phyloP scores from a whole-genome alignment of 2,888 invertebrate species.

The Lycocerus yunnanus region DNA sequence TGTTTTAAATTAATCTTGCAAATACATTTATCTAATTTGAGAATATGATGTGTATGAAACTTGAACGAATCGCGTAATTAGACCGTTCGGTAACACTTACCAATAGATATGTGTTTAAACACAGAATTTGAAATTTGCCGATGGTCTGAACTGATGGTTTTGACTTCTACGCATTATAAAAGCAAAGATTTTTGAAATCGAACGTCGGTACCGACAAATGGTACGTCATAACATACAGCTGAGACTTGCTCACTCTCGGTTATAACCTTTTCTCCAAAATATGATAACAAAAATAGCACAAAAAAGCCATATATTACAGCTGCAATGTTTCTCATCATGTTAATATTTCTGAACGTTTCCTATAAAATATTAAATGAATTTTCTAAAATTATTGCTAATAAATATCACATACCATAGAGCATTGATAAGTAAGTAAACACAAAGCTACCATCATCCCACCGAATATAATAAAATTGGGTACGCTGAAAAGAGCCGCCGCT shows the following conservation, averaged over 20 bases:
- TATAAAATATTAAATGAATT: background rate
- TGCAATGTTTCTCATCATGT: background rate
- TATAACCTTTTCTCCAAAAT: background rate
- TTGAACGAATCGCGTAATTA: background rate
- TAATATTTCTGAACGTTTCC: background rate
- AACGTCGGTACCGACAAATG: background rate
- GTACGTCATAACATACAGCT: background rate
- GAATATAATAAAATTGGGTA: background rate
- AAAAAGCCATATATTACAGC: background rate
- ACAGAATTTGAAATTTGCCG: background rate
- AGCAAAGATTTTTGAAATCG: background rate
- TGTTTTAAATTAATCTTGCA: too few species aligned
- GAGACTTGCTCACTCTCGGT: background rate
- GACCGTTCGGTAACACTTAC: background rate
- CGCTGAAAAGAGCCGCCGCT: background rate
- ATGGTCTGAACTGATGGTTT: background rate
- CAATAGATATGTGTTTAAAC: background rate
- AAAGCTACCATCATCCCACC: background rate
- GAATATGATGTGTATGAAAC: too few species aligned
- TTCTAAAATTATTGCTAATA: background rate
- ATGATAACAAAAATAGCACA: background rate
- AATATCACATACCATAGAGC: background rate
- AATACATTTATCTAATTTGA: too few species aligned
- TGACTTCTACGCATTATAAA: background rate
- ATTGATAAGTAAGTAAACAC: background rate